Evolutionary conservation across 2,888 invertebrate genomes (phyloP).

Genomic region (Cheilosia impressa): DNA sequence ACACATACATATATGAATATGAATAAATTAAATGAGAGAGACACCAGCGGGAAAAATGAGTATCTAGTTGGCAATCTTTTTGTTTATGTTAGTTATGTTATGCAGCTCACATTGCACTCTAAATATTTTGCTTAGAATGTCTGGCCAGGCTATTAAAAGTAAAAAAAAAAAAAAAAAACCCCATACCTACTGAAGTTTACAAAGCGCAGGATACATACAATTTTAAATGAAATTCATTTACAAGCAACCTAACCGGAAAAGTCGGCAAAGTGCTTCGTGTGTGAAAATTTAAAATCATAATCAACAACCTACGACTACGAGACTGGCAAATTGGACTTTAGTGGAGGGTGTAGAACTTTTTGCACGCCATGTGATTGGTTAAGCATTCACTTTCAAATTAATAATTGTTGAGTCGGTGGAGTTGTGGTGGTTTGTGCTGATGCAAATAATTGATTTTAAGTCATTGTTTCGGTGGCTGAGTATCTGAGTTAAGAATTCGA

Average conservation of each 20-base stretch:
- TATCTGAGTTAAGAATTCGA: too few relatives aligned
- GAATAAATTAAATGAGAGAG: slow-evolving; percentile 35
- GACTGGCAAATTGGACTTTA: slow-evolving; percentile 3
- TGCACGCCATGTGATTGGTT: background rate
- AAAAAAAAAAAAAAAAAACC: background rate
- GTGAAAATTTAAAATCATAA: slow-evolving; percentile 31
- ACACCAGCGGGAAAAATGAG: background rate
- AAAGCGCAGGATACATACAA: background rate
- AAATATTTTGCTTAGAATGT: background rate
- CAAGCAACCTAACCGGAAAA: slow-evolving; percentile 6
- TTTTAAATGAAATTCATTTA: slow-evolving; percentile 35
- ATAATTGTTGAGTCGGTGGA: background rate
- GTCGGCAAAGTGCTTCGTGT: slow-evolving; percentile 29
- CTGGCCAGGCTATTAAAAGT: background rate
- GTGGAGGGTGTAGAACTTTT: background rate
- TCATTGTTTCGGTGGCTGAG: too few relatives aligned
- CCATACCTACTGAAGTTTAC: background rate
- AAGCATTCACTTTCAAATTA: background rate
- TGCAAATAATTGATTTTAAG: too few relatives aligned
- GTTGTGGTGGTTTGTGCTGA: background rate
- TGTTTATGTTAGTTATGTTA: slow-evolving; percentile 19
- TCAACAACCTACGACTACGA: slow-evolving; percentile 19
- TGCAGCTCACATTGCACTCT: slow-evolving; percentile 29
- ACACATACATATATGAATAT: slow-evolving; percentile 9
- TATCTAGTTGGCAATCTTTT: background rate